Conservation (phyloP, 2,113 vertebrate genomes). For the Hypanus sabinus region DNA sequence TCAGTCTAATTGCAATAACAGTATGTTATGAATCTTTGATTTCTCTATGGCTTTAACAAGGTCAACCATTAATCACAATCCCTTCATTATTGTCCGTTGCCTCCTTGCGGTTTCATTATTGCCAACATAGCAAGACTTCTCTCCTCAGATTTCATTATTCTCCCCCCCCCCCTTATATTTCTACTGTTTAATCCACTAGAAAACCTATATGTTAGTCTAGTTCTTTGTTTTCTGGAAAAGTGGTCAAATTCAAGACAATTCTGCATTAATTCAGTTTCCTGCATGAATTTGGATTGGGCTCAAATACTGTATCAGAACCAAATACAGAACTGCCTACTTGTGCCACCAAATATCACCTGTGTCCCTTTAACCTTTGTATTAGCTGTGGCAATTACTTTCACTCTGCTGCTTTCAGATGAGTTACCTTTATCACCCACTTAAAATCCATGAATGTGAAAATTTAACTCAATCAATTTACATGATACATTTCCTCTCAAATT, state of each 20-base stretch:
- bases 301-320: neutral
- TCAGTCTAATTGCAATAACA: neutral
- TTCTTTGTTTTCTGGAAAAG: neutral
- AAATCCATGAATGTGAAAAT: neutral
- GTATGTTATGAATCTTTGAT: neutral
- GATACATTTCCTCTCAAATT: neutral
- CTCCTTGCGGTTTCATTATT: neutral
- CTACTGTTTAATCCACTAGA: neutral
- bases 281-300: neutral
- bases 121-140: neutral
- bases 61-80: neutral
- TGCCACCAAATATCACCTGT: neutral
- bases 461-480: neutral
- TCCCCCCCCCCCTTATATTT: neutral
- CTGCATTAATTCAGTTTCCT: neutral
- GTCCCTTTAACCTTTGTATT: neutral
- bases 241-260: neutral
- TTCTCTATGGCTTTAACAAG: neutral
- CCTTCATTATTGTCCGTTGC: neutral
- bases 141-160: neutral
- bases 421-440: neutral
- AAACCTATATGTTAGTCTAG: neutral
- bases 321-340: neutral
- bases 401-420: neutral
- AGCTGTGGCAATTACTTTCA: neutral